A percentile compares a stretch with the other conserved stretches of the same genome.
Conservation (phyloP, 2,888 invertebrate genomes). For the Ichneumoninae sp. region DNA sequence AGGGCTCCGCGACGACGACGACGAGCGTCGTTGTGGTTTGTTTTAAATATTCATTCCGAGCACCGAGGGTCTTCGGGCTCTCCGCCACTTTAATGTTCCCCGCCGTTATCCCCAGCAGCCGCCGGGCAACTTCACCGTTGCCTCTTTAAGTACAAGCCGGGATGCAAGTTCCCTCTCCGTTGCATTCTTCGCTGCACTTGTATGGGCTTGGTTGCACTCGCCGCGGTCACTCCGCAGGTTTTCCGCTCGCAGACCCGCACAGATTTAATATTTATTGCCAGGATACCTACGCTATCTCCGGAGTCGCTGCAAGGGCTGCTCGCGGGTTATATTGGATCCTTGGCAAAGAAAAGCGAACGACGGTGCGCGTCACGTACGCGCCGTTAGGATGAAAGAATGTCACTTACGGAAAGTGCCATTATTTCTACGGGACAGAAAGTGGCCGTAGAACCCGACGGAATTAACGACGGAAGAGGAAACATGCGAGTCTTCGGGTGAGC, state of each 20-base stretch:
- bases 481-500: slow-evolving; percentile 7
- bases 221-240: slow-evolving; percentile 36
- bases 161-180: slow-evolving; percentile 39
- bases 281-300: slow-evolving; percentile 35
- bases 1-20: slow-evolving; percentile 23
- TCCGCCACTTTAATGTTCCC: slow-evolving; percentile 74
- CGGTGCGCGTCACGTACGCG: slow-evolving; percentile 17
- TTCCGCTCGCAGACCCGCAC: slow-evolving; percentile 52
- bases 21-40: slow-evolving; percentile 71
- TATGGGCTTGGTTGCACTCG: slow-evolving; percentile 31
- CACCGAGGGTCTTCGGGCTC: slow-evolving; percentile 70
- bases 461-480: slow-evolving; percentile 15
- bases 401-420: slow-evolving; percentile 39
- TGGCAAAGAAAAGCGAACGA: not conserved
- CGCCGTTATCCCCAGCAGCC: slow-evolving; percentile 71
- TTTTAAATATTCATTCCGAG: slow-evolving; percentile 80
- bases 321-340: not conserved
- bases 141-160: slow-evolving; percentile 74
- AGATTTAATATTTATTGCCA: slow-evolving; percentile 76
- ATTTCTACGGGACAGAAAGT: slow-evolving; percentile 8
- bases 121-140: slow-evolving; percentile 67
- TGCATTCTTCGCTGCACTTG: slow-evolving; percentile 7
- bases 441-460: slow-evolving; percentile 21
- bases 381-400: slow-evolving; percentile 30
- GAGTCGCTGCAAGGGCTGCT: slow-evolving; percentile 17